Evolutionary conservation across 1,140 invertebrate species (phyloP).

Genomic region (Sarcophaga bullata): DNA sequence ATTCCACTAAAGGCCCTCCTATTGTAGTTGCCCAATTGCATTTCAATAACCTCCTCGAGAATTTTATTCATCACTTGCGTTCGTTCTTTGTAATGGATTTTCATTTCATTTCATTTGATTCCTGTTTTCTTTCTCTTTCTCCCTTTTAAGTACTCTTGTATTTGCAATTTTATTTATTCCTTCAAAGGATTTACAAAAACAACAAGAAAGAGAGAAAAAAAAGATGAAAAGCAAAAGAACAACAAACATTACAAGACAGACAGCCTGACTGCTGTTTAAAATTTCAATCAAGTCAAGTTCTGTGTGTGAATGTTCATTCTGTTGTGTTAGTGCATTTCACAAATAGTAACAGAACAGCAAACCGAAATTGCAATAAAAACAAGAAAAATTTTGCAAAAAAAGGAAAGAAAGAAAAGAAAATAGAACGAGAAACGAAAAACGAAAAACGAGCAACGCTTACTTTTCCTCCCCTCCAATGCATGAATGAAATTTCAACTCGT

Average conservation of each 20-base stretch:
- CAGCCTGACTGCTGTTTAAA: conserved; percentile 33
- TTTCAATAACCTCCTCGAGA: neutral
- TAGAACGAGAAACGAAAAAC: too few species aligned
- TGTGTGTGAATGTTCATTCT: neutral
- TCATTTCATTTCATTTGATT: neutral
- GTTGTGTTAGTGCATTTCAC: conserved; percentile 2
- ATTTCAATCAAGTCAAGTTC: conserved; percentile 29
- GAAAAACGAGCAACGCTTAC: neutral
- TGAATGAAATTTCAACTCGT: neutral
- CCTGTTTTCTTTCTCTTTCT: neutral
- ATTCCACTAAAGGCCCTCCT: neutral
- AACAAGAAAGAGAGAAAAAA: conserved; percentile 10
- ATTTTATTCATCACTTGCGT: conserved; percentile 34
- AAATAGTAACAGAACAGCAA: neutral
- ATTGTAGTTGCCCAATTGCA: neutral
- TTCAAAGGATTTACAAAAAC: conserved; percentile 5
- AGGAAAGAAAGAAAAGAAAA: conserved; percentile 8
- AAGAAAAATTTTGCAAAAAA: neutral
- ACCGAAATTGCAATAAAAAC: too few species aligned
- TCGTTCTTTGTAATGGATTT: conserved; percentile 26
- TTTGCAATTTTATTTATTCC: conserved; percentile 24
- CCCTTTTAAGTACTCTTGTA: neutral
- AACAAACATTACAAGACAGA: conserved; percentile 10
- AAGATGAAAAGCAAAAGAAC: neutral
- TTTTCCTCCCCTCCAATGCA: neutral